A percentile compares a stretch with the other conserved stretches of the same genome.
Evolutionary conservation across 1,140 invertebrate genomes (phyloP).

Genomic region (Apis dorsata): DNA sequence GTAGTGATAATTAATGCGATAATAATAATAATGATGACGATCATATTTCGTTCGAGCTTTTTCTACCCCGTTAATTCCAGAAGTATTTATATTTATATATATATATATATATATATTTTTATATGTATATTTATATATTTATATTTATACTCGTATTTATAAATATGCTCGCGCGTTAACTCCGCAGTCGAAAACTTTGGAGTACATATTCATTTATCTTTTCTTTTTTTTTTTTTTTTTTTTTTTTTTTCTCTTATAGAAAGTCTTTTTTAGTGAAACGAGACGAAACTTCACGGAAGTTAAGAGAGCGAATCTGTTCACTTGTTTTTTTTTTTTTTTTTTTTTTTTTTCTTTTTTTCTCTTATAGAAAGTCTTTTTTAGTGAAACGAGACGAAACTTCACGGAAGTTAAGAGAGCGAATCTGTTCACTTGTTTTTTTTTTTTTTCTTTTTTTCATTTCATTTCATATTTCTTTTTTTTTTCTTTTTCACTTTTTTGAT

Average conservation of each 20-base stretch:
- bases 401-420: slow-evolving; percentile 67
- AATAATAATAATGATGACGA: slow-evolving; percentile 23
- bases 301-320: slow-evolving; percentile 52
- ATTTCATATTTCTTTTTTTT: slow-evolving; percentile 13
- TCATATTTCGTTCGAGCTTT: slow-evolving; percentile 16
- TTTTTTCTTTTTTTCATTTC: background rate
- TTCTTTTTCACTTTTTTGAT: slow-evolving; percentile 10
- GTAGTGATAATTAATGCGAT: slow-evolving; percentile 31
- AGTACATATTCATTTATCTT: background rate
- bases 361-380: slow-evolving; percentile 28
- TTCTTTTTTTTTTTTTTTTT: slow-evolving; percentile 27
- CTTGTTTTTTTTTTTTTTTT: background rate
- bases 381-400: slow-evolving; percentile 68
- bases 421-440: slow-evolving; percentile 20
- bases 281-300: slow-evolving; percentile 72
- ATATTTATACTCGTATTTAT: slow-evolving; percentile 46
- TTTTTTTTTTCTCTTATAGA: slow-evolving; percentile 31
- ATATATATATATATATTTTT: slow-evolving; percentile 49
- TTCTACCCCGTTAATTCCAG: slow-evolving; percentile 47
- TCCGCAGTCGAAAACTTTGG: slow-evolving; percentile 1
- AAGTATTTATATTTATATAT: slow-evolving; percentile 51
- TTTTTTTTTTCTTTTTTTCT: slow-evolving; percentile 29
- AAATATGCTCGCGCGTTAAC: slow-evolving; percentile 1
- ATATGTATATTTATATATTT: slow-evolving; percentile 53
- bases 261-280: slow-evolving; percentile 49